Evolutionary conservation across 2,888 invertebrate genomes (phyloP), one percentile per base, ranked within the genome.

Genomic region (Limulus polyphemus): DNA sequence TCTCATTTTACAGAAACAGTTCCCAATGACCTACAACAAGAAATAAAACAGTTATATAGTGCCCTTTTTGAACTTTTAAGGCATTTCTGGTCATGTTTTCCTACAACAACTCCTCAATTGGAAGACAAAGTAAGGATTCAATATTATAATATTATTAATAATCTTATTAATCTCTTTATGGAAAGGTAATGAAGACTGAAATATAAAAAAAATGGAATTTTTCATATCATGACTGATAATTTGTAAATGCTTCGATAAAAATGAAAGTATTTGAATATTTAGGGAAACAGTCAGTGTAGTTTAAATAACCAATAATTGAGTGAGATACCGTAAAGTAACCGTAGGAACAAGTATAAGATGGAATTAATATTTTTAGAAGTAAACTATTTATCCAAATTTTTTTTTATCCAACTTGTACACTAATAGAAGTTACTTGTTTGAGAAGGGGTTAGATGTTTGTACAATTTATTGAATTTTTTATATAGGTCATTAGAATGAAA

Each of bases 1-100:
- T 46, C n/a, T 62, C 68, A 70, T 69, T 72, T 76, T 76, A 47
- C 75, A 89, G 93, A 93, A 77, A 79, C 90, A 73, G 87, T 95
- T 64, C 89, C 90, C 10, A 75, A 82, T 12, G 88, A 90, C 71
- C 83, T 92, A 64, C 88, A 90, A 73, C 83, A 83, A 55, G 95
- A 97, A 73, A 79, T 97, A 12, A 83, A 86, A 62, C 84, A 88
- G 67, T 79, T 94, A 59, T 95, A 97, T 78, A 81, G 87, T 59
- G 89, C 91, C 1, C 81, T 89, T 7, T 86, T 89, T 65, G 98
- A 98, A 79, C 78, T 99, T 63, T 79, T 97, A 13, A 83, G 90
- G 64, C 95, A 97, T 77, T 90, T 98, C 78, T 99, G 98, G 97
- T 82, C 85, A 55, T 89, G 94, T 75, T 95, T 98, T 79, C 84